Conservation (phyloP, 30 jellyfish, hydroid and myxozoan genomes). For the Hydra vulgaris region DNA sequence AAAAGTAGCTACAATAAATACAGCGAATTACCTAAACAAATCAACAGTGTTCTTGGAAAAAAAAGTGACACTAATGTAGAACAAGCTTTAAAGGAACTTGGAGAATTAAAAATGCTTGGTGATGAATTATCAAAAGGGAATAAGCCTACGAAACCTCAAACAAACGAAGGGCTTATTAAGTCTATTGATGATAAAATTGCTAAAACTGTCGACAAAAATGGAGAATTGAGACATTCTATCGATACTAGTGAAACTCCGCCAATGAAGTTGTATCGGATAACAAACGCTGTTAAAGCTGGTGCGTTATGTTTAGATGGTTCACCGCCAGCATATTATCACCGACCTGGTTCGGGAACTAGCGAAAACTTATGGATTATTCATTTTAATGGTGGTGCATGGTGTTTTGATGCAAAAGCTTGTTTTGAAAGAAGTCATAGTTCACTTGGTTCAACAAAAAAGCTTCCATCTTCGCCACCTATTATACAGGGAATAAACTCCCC, state of each 20-base stretch:
- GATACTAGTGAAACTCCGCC: conserved; percentile 22
- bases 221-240: conserved; percentile 9
- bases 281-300: conserved; percentile 68
- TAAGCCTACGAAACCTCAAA: not conserved
- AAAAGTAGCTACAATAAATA: not conserved
- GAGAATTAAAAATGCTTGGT: not conserved
- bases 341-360: conserved; percentile 85
- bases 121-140: not conserved
- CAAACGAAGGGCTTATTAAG: not conserved
- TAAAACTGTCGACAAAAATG: not conserved
- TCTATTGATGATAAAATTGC: conserved; percentile 6
- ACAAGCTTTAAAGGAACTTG: conserved; percentile 1
- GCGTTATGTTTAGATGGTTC: conserved; percentile 99
- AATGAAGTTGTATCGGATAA: conserved; percentile 65
- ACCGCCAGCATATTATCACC: conserved; percentile 96
- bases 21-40: not conserved
- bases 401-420: conserved; percentile 89
- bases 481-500: conserved; percentile 96
- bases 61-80: not conserved
- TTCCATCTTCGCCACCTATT: conserved; percentile 96
- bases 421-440: conserved; percentile 94
- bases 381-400: conserved; percentile 99
- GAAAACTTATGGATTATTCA: conserved; percentile 86
- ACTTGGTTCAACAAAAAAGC: conserved; percentile 79
- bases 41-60: not conserved